Evolutionary conservation across 2,888 invertebrate genomes (phyloP).

Genomic region (Mesorhabditis belari): DNA sequence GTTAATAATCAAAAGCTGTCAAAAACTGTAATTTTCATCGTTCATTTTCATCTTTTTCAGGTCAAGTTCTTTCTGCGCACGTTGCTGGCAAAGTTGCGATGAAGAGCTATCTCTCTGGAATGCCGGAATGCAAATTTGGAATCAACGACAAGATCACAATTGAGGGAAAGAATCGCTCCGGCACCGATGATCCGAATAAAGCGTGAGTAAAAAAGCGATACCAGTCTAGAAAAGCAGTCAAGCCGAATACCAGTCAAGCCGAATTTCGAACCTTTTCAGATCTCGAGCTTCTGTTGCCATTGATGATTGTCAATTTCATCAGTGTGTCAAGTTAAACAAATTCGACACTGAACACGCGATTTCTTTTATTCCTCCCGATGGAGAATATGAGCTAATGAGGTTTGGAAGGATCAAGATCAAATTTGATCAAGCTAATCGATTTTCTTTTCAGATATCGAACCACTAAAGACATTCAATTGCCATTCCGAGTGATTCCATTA

Average conservation of each 20-base stretch:
- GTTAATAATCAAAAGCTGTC: no score
- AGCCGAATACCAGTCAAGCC: no score
- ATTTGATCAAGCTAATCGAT: background rate
- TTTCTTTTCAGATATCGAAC: constrained; percentile 78
- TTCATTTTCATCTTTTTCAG: constrained; percentile 62
- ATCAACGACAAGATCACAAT: constrained; percentile 99
- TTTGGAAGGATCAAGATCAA: constrained; percentile 53
- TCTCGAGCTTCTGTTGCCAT: constrained; percentile 96
- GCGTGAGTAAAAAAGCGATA: constrained; percentile 22
- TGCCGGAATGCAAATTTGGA: constrained; percentile 99
- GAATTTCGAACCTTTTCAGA: no score
- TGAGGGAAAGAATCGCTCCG: constrained; percentile 67
- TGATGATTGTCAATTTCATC: constrained; percentile 99
- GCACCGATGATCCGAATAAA: constrained; percentile 71
- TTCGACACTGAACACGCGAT: constrained; percentile 99
- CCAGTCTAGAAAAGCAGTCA: constrained; percentile 1
- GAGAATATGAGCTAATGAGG: constrained; percentile 99
- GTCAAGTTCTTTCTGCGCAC: constrained; percentile 94
- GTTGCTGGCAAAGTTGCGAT: constrained; percentile 99
- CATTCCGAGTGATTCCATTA: constrained; percentile 96
- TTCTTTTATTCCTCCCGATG: constrained; percentile 98
- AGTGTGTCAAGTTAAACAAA: constrained; percentile 97
- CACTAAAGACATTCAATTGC: constrained; percentile 97
- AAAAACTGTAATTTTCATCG: background rate
- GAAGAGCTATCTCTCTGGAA: constrained; percentile 98